Percentiles rank a stretch among this genome's conserved stretches.
These are phyloP conservation scores for Epistrophella euchroma DNA, from an alignment of 2,888 invertebrate genomes.

Conservation along the genomic window DNA sequence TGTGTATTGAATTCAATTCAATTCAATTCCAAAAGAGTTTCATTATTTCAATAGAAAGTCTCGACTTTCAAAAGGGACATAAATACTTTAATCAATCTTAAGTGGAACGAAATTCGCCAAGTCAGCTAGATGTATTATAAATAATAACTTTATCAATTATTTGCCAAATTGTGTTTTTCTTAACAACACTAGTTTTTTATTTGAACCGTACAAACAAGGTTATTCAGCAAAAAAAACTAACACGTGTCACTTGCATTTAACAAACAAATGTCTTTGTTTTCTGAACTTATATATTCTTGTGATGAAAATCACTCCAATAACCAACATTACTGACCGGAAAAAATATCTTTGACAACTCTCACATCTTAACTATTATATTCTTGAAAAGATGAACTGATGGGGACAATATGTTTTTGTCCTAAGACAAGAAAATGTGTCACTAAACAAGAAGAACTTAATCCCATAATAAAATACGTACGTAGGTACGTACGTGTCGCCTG, in stretches of 20 bases:
- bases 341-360: constrained; percentile 28
- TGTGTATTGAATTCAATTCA: too few species aligned
- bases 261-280: not conserved
- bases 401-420: constrained; percentile 23
- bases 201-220: not conserved
- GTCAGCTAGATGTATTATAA: too few species aligned
- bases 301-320: constrained; percentile 10
- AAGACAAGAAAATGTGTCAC: constrained; percentile 45
- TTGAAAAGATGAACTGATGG: constrained; percentile 12
- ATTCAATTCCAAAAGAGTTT: too few species aligned
- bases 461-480: not conserved
- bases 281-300: not conserved
- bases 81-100: too few species aligned
- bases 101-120: too few species aligned
- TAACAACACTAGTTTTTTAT: too few species aligned
- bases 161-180: too few species aligned
- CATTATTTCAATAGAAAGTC: too few species aligned
- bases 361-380: constrained; percentile 1
- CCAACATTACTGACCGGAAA: constrained; percentile 32
- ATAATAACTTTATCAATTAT: too few species aligned
- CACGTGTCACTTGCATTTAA: not conserved
- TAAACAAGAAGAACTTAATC: constrained; percentile 36
- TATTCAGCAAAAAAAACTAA: not conserved
- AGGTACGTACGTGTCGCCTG: not conserved
- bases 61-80: too few species aligned